These are phyloP conservation scores for Luscinia luscinia DNA, from an alignment of 2,797 vertebrate genomes.

Conservation along the genomic window DNA sequence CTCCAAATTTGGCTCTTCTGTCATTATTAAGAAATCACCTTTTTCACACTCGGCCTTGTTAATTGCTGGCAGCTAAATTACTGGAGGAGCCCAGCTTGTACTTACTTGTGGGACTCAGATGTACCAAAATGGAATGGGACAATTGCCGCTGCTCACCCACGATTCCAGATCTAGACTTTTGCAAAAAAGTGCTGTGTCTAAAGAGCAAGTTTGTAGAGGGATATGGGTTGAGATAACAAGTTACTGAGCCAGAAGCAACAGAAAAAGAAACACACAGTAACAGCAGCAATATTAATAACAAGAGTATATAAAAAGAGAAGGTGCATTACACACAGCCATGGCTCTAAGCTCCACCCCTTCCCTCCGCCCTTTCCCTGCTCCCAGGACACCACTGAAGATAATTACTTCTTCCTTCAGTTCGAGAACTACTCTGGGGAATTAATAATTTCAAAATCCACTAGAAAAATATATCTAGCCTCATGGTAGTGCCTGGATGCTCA, in stretches of 20 bases:
- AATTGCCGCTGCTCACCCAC: rapidly evolving
- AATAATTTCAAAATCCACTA: not conserved
- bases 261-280: not conserved
- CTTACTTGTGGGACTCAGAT: rapidly evolving
- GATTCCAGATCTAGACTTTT: not conserved
- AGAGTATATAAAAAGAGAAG: not conserved
- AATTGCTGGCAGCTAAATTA: not conserved
- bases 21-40: not conserved
- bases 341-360: not conserved
- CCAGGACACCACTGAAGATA: not conserved
- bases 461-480: not conserved
- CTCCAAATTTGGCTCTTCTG: not conserved
- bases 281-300: not conserved
- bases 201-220: not conserved
- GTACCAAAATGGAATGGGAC: not conserved
- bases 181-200: not conserved
- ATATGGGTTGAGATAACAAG: not conserved
- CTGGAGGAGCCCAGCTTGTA: not conserved
- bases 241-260: not conserved
- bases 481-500: not conserved
- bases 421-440: not conserved
- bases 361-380: not conserved
- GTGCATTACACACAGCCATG: not conserved
- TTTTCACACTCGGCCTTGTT: not conserved
- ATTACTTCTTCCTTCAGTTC: not conserved